phyloP scores from a whole-genome alignment of 1,140 invertebrate species.

The Epicauta chinensis region DNA sequence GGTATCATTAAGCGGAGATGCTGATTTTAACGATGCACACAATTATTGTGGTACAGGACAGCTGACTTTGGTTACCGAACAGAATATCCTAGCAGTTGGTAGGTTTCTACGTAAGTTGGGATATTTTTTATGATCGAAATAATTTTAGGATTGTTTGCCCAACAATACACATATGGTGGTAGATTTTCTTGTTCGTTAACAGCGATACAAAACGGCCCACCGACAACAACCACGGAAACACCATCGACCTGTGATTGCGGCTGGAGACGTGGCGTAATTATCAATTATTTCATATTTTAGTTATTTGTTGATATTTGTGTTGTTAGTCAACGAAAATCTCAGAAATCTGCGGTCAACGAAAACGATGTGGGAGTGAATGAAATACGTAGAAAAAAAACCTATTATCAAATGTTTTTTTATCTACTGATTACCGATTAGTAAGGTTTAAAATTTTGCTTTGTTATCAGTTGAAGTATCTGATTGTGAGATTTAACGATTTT shows the following conservation, averaged over 20 bases:
- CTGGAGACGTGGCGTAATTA: slow-evolving; percentile 48
- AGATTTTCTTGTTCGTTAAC: slow-evolving; percentile 46
- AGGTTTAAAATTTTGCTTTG: too few species aligned
- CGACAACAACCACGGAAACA: slow-evolving; percentile 12
- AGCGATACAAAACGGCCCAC: slow-evolving; percentile 28
- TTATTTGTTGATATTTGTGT: not conserved
- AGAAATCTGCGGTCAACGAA: too few species aligned
- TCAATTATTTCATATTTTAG: not conserved
- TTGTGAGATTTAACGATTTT: too few species aligned
- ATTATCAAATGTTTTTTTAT: too few species aligned
- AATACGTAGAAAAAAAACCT: too few species aligned
- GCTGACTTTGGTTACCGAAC: slow-evolving; percentile 42
- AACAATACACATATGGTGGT: slow-evolving; percentile 45
- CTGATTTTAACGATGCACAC: slow-evolving; percentile 39
- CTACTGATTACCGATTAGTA: too few species aligned
- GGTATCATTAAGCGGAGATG: slow-evolving; percentile 46
- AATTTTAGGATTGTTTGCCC: slow-evolving; percentile 43
- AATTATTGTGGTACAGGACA: slow-evolving; percentile 50
- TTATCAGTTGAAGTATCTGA: too few species aligned
- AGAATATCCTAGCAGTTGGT: slow-evolving; percentile 44
- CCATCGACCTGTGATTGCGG: slow-evolving; percentile 48
- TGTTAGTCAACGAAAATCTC: too few species aligned
- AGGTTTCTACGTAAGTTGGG: slow-evolving; percentile 12
- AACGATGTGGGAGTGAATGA: too few species aligned
- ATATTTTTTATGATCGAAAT: not conserved